phyloP scores from a whole-genome alignment of 37 sponge, comb jelly and placozoan species.

The Eunapius fragilis region DNA sequence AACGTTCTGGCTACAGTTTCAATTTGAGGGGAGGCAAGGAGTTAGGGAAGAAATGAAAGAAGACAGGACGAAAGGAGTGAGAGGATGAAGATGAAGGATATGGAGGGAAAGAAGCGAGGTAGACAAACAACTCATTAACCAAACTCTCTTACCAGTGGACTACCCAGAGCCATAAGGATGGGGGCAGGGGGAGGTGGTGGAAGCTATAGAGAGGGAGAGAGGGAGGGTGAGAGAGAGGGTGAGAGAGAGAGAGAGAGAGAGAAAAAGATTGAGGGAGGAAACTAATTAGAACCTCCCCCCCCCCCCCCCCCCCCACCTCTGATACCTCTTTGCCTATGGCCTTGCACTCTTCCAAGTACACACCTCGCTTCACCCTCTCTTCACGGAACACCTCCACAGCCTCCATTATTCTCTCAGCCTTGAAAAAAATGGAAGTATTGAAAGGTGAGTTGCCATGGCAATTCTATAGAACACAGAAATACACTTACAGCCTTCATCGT shows the following conservation, averaged over 20 bases:
- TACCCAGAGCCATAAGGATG: constrained; percentile 75
- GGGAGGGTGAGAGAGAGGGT: constrained; percentile 60
- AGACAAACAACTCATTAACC: background rate
- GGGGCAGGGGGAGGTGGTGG: constrained; percentile 71
- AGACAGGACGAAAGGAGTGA: too few relatives aligned
- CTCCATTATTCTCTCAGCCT: constrained; percentile 93
- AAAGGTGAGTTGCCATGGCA: background rate
- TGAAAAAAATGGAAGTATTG: background rate
- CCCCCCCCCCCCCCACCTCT: background rate
- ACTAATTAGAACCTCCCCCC: background rate
- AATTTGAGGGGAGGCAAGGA: background rate
- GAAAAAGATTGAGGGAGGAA: too few relatives aligned
- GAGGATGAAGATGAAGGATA: background rate
- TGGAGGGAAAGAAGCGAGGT: background rate
- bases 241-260: constrained; percentile 40
- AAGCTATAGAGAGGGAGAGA: constrained; percentile 55
- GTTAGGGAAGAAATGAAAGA: background rate
- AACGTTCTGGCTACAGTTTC: constrained; percentile 42
- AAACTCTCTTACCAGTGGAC: constrained; percentile 39
- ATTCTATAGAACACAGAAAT: background rate
- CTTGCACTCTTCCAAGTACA: constrained; percentile 45
- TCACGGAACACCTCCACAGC: constrained; percentile 76
- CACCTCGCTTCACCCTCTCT: constrained; percentile 54
- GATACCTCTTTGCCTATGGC: constrained; percentile 54
- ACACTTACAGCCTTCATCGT: constrained; percentile 72